A percentile compares a stretch with the other conserved stretches of the same genome.
Conservation (phyloP, 2,797 vertebrate genomes). For the Salmo trutta region DNA sequence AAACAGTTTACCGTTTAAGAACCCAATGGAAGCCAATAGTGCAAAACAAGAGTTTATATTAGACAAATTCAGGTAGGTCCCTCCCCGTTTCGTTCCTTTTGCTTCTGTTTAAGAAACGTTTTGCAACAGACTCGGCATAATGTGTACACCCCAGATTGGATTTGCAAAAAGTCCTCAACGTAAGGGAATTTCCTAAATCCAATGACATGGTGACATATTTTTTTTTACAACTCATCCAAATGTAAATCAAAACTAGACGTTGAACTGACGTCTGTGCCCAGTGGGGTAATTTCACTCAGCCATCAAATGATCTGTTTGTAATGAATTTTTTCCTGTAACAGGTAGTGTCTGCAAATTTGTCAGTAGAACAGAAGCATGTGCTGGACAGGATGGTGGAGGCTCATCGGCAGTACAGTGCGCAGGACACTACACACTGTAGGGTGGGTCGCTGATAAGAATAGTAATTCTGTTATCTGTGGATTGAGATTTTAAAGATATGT, state of each 20-base stretch:
- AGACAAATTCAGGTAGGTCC: too few relatives aligned
- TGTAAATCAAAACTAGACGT: neutral
- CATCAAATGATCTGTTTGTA: conserved; percentile 7
- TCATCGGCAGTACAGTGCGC: conserved; percentile 81
- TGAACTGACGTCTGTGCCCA: too few relatives aligned
- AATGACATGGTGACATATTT: too few relatives aligned
- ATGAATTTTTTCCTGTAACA: conserved; percentile 23
- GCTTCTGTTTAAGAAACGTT: too few relatives aligned
- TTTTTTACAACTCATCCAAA: neutral
- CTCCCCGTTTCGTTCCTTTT: too few relatives aligned
- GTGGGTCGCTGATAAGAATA: neutral
- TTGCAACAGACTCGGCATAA: too few relatives aligned
- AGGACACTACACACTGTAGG: conserved; percentile 71
- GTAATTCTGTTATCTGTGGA: neutral
- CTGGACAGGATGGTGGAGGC: conserved; percentile 87
- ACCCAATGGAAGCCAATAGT: too few relatives aligned
- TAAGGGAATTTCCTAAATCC: too few relatives aligned
- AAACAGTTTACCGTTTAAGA: too few relatives aligned
- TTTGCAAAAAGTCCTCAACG: too few relatives aligned
- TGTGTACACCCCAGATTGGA: too few relatives aligned
- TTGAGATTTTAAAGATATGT: neutral
- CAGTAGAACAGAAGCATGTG: conserved; percentile 82
- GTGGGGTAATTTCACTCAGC: neutral
- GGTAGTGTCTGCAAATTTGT: conserved; percentile 73
- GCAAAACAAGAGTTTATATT: too few relatives aligned